Percentiles rank a stretch among this genome's conserved stretches.
Conservation (phyloP, 2,888 invertebrate genomes). For the Eudasyphora cyanicolor region DNA sequence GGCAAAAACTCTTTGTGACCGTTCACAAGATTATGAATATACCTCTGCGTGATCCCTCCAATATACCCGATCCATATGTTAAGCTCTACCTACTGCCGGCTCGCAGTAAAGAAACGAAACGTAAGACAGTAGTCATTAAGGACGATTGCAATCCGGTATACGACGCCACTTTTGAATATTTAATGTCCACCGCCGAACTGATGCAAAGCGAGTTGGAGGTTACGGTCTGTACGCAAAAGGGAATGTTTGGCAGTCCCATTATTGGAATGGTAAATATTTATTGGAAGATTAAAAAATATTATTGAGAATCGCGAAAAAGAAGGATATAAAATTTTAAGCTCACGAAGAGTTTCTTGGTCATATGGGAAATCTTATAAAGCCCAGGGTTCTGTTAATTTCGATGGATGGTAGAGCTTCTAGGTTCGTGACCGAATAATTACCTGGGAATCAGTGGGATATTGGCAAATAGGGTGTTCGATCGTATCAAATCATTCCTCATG, state of each 20-base stretch:
- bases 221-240: conserved; percentile 93
- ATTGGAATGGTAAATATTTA: conserved; percentile 88
- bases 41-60: conserved; percentile 89
- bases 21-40: conserved; percentile 95
- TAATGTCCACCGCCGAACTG: conserved; percentile 90
- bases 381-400: neutral
- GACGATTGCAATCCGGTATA: conserved; percentile 95
- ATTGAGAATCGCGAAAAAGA: too few relatives aligned
- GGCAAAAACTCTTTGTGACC: conserved; percentile 90
- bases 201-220: conserved; percentile 89
- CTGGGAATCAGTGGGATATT: too few relatives aligned
- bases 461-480: too few relatives aligned
- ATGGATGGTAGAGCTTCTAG: too few relatives aligned
- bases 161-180: conserved; percentile 95
- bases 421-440: too few relatives aligned
- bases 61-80: conserved; percentile 94
- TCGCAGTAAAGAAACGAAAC: conserved; percentile 91
- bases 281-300: too few relatives aligned
- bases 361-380: neutral
- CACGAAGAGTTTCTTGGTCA: neutral
- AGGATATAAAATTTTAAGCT: neutral
- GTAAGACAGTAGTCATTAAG: conserved; percentile 90
- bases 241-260: conserved; percentile 89
- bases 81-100: conserved; percentile 93
- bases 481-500: too few relatives aligned